These are phyloP conservation scores for Cheilosia vulpina DNA, from an alignment of 2,888 invertebrate species.

Conservation along the genomic window DNA sequence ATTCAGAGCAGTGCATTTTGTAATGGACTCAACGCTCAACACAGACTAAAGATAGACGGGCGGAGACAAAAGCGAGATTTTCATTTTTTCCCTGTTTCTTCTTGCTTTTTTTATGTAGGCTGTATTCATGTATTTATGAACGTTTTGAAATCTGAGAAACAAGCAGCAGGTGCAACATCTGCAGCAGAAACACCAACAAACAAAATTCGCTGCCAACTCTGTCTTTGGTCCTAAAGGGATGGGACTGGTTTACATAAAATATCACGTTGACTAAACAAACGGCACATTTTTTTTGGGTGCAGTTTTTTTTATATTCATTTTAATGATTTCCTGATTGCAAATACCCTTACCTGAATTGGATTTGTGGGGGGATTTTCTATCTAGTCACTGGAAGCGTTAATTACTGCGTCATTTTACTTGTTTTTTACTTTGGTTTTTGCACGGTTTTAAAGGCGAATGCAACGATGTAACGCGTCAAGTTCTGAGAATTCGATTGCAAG, in stretches of 20 bases:
- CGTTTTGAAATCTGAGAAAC: conserved; percentile 71
- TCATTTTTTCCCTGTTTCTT: not conserved
- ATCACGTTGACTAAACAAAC: conserved; percentile 45
- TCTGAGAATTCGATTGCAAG: conserved; percentile 28
- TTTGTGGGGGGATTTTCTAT: conserved; percentile 25
- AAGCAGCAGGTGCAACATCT: conserved; percentile 70
- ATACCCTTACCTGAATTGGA: conserved; percentile 41
- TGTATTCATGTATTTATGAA: not conserved
- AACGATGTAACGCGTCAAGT: conserved; percentile 25
- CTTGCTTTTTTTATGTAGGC: conserved; percentile 35
- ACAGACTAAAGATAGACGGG: conserved; percentile 16
- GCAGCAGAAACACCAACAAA: conserved; percentile 52
- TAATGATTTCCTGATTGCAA: not conserved
- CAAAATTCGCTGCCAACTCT: conserved; percentile 33
- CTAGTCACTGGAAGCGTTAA: conserved; percentile 20
- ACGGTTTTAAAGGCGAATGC: not conserved
- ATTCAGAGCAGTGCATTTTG: conserved; percentile 53
- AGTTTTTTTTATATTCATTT: not conserved
- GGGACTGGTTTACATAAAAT: conserved; percentile 5
- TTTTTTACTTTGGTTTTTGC: conserved; percentile 9
- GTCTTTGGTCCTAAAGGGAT: conserved; percentile 8
- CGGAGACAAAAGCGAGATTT: conserved; percentile 52
- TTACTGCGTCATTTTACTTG: conserved; percentile 67
- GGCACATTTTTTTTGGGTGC: conserved; percentile 69
- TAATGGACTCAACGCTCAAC: conserved; percentile 35